phyloP scores from a whole-genome alignment of 2,113 vertebrate genomes.

The Galemys pyrenaicus region DNA sequence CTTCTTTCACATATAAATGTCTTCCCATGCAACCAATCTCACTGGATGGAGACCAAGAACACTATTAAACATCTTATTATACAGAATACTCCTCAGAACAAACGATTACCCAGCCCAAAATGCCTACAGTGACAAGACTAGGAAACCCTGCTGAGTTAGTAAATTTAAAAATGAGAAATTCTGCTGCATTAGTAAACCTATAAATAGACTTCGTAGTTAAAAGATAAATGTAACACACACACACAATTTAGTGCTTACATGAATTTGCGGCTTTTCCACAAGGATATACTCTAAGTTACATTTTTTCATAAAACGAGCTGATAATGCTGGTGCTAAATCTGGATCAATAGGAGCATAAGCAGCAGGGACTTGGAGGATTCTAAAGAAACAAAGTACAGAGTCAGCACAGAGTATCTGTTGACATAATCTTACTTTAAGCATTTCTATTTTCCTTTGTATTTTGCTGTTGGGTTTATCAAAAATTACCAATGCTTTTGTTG shows the following conservation, averaged over 20 bases:
- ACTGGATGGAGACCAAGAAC: neutral
- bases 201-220: constrained; percentile 18
- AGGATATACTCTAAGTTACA: constrained; percentile 89
- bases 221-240: constrained; percentile 36
- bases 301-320: constrained; percentile 87
- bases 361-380: constrained; percentile 92
- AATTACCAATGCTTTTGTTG: neutral
- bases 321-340: constrained; percentile 86
- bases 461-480: neutral
- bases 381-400: constrained; percentile 77
- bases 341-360: constrained; percentile 94
- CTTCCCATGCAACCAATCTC: neutral
- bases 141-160: neutral
- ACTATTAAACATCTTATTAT: neutral
- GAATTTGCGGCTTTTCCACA: constrained; percentile 89
- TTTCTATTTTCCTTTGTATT: constrained; percentile 1
- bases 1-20: neutral
- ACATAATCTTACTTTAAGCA: neutral
- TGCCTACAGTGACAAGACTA: neutral
- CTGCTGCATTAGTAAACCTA: neutral
- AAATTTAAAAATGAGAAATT: neutral
- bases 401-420: neutral
- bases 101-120: neutral
- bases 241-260: constrained; percentile 83
- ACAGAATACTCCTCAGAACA: neutral